phyloP scores from a whole-genome alignment of 2,113 vertebrate species.

The Ciconia stormi region DNA sequence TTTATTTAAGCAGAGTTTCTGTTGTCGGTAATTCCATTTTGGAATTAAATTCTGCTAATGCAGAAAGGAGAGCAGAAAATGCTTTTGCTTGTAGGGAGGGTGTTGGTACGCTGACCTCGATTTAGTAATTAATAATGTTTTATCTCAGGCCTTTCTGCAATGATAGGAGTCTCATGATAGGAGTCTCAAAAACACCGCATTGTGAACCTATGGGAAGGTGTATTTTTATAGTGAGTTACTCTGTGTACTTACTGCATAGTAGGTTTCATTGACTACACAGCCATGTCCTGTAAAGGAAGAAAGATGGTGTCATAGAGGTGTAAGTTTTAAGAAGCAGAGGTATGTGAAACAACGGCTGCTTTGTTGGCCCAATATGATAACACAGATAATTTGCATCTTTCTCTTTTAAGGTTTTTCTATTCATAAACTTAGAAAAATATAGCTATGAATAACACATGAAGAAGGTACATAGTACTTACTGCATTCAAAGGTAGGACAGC shows the following conservation, averaged over 20 bases:
- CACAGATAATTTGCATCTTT: background rate
- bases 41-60: background rate
- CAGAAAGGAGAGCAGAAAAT: background rate
- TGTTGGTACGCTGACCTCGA: background rate
- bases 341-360: background rate
- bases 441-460: background rate
- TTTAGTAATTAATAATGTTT: background rate
- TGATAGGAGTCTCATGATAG: background rate
- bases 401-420: background rate
- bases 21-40: background rate
- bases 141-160: background rate
- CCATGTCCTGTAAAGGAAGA: conserved; percentile 29
- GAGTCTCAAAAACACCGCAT: background rate
- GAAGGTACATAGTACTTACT: conserved; percentile 58
- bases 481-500: conserved; percentile 66
- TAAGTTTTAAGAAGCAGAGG: background rate
- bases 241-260: conserved; percentile 60
- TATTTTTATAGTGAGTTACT: background rate
- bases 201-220: background rate
- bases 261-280: conserved; percentile 45
- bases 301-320: background rate
- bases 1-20: background rate
- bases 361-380: background rate
- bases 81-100: background rate
- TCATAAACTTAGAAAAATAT: background rate